These are phyloP conservation scores for Paradoxurus hermaphroditus DNA, from an alignment of 2,113 vertebrate species.

Conservation along the genomic window DNA sequence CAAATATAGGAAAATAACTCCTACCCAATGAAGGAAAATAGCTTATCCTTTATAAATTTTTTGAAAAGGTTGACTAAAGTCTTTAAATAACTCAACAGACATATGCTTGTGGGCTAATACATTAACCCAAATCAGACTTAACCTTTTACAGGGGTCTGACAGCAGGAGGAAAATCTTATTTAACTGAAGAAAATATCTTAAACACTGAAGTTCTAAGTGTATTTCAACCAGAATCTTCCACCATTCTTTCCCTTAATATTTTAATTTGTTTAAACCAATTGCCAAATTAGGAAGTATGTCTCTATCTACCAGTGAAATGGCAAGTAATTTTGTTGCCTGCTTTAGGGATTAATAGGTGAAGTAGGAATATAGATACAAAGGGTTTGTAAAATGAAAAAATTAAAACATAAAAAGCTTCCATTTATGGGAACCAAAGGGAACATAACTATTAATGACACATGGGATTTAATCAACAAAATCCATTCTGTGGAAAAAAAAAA, in stretches of 20 bases:
- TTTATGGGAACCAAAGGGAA: background rate
- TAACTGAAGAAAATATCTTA: background rate
- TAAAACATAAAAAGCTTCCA: background rate
- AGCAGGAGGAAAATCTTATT: background rate
- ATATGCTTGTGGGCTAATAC: background rate
- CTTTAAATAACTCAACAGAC: background rate
- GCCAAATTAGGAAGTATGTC: background rate
- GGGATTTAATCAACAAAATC: background rate
- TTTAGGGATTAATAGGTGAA: background rate
- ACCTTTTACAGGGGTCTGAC: background rate
- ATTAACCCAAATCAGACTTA: background rate
- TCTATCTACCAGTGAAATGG: background rate
- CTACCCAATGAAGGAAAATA: background rate
- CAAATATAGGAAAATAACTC: background rate
- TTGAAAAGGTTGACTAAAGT: background rate
- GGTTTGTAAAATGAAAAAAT: background rate
- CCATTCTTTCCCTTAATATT: background rate
- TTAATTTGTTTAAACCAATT: constrained; percentile 21
- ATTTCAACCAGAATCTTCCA: background rate
- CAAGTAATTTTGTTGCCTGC: background rate
- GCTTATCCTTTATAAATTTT: background rate
- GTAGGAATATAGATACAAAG: background rate
- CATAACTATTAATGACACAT: background rate
- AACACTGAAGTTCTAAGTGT: background rate
- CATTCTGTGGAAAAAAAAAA: background rate